phyloP scores from a whole-genome alignment of 2,113 vertebrate species.

The Platichthys stellatus region DNA sequence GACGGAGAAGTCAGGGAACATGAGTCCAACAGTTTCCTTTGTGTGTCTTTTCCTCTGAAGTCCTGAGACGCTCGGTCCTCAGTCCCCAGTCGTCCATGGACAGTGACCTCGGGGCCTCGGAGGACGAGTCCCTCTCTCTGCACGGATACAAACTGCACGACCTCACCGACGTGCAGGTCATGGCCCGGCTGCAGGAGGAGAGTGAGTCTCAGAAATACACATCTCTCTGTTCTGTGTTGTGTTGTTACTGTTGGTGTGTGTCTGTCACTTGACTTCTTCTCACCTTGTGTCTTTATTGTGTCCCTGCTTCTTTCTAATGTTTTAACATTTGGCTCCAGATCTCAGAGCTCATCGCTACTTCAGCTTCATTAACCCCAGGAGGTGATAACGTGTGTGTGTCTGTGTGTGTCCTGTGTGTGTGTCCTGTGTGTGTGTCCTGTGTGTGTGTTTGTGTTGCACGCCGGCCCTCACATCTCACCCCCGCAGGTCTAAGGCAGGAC shows the following conservation, averaged over 20 bases:
- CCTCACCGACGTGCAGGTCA: constrained; percentile 95
- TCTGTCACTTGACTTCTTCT: neutral
- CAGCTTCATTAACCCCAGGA: constrained; percentile 78
- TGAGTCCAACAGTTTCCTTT: no score
- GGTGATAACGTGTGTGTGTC: constrained; percentile 49
- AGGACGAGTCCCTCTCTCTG: constrained; percentile 89
- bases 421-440: constrained; percentile 8
- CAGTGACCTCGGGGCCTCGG: constrained; percentile 86
- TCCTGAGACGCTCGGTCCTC: constrained; percentile 80
- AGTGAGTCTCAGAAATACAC: constrained; percentile 81
- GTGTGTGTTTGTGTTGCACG: constrained; percentile 18
- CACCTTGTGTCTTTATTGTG: constrained; percentile 25
- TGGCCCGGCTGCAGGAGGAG: constrained; percentile 97
- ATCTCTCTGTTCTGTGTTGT: neutral
- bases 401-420: constrained; percentile 5
- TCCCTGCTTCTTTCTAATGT: constrained; percentile 50
- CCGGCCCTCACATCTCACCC: constrained; percentile 56
- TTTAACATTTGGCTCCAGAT: constrained; percentile 66
- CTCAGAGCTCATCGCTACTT: constrained; percentile 80
- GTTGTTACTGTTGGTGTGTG: neutral
- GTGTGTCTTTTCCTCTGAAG: constrained; percentile 34
- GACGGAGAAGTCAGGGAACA: no score
- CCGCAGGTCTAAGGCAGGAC: constrained; percentile 93
- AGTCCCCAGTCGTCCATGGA: constrained; percentile 89
- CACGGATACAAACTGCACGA: constrained; percentile 93